These are phyloP conservation scores for Cremastinae sp. DNA, from an alignment of 2,888 invertebrate genomes.

Conservation along the genomic window DNA sequence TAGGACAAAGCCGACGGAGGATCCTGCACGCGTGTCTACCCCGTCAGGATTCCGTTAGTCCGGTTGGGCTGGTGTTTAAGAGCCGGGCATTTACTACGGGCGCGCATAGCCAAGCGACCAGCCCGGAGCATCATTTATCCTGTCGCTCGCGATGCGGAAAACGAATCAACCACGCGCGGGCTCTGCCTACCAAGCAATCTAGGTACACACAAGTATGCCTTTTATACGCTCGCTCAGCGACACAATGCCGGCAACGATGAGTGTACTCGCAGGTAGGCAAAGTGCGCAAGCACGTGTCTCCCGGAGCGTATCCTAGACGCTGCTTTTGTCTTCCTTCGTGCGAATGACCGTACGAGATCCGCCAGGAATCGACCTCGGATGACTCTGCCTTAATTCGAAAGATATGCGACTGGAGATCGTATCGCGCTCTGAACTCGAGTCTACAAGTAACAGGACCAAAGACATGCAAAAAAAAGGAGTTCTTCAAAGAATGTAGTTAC, in stretches of 20 bases:
- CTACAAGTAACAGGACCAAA: constrained; percentile 10
- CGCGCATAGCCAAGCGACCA: constrained; percentile 18
- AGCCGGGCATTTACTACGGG: constrained; percentile 28
- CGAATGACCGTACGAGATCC: constrained; percentile 52
- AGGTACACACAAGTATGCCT: constrained; percentile 20
- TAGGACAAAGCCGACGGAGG: constrained; percentile 46
- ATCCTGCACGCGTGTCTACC: constrained; percentile 59
- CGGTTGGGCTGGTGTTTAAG: constrained; percentile 50
- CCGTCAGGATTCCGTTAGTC: constrained; percentile 56
- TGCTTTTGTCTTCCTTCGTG: constrained; percentile 23
- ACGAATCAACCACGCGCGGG: constrained; percentile 53
- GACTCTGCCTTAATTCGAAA: no score
- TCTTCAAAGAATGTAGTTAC: neutral
- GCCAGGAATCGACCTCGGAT: no score
- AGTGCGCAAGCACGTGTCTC: constrained; percentile 52
- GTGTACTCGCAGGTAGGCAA: constrained; percentile 42
- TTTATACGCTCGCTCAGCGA: constrained; percentile 11
- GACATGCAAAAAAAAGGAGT: no score
- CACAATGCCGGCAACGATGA: constrained; percentile 30
- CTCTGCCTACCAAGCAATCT: constrained; percentile 57
- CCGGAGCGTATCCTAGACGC: constrained; percentile 27
- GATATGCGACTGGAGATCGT: no score
- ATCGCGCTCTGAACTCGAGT: constrained; percentile 30
- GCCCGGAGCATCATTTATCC: constrained; percentile 27
- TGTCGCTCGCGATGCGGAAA: constrained; percentile 48